Conservation (phyloP, 2,888 invertebrate genomes). For the Eutolmus rufibarbis region DNA sequence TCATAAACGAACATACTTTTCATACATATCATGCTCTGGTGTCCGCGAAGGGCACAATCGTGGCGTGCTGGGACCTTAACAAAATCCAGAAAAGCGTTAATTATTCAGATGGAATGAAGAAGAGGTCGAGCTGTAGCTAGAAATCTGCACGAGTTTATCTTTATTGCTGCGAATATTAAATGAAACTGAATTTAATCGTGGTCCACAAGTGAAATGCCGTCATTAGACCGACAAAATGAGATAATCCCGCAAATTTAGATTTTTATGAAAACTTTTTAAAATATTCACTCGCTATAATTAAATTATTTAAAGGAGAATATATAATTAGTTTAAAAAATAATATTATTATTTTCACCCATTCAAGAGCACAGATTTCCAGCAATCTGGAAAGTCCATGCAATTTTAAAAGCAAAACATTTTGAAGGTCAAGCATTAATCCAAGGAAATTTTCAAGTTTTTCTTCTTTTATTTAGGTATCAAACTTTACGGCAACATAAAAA, state of each 20-base stretch:
- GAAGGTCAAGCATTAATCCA: too few species aligned
- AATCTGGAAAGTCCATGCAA: too few species aligned
- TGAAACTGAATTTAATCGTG: neutral
- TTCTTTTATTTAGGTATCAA: too few species aligned
- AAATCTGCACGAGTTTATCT: neutral
- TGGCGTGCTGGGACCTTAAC: neutral
- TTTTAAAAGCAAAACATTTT: too few species aligned
- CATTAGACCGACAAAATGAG: neutral
- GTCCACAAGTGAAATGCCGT: neutral
- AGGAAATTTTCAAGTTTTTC: too few species aligned
- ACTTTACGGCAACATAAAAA: too few species aligned
- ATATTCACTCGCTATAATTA: neutral
- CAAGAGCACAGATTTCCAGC: too few species aligned
- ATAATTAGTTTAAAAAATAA: too few species aligned
- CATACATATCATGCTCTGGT: neutral
- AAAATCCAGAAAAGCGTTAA: neutral
- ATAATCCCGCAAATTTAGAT: neutral
- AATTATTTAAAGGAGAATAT: neutral
- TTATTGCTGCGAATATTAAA: constrained; percentile 1
- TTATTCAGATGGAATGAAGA: neutral
- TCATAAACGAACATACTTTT: neutral
- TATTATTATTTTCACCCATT: too few species aligned
- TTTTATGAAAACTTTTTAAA: neutral
- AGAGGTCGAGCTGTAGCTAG: neutral
- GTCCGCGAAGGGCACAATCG: neutral